Evolutionary conservation across 2,797 vertebrate species (phyloP), one percentile per base, ranked within the genome.

Genomic region (Prionace glauca): DNA sequence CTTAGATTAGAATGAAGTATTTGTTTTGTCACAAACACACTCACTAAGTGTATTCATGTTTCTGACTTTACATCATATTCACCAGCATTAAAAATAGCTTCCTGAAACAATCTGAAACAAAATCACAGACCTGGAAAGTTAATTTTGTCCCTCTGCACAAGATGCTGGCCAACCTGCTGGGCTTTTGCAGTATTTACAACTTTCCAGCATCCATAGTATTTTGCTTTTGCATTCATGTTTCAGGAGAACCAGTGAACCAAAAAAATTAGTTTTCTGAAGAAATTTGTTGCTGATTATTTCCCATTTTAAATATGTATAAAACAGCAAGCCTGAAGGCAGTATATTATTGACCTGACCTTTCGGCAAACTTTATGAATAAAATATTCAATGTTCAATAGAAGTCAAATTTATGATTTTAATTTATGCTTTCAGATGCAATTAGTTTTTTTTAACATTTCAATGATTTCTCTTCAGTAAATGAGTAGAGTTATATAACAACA

Each of bases 381-480:
- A 71, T 72, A 94, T 71, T 29, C 12, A 45, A 41, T 41, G 22
- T 67, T 29, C 41, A 26, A 94, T 32, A 72, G 41, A 50, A 94
- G 71, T 29, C 45, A 94, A 72, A 72, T 72, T 94, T 94, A 26
- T 2, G 62, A 8, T 91, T 84, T 91, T 67, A 91, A n/a, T 67
- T 91, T 91, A n/a, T 91, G 60, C 62, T 67, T 91, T n/a, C 62
- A 91, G 69, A 20, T 94, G 45, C 41, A 72, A 10, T 74, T 50
- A 90, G 16, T 45, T 72, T 50, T 74, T 71, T 94, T 74, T 74
- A 94, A 74, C 67, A 94, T 71, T 72, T 26, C 67, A 94, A 74
- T 50, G 24, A n/a, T 26, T 91, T 94, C 92, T 50, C n/a, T 91
- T 91, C 41, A 94, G 24, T 50, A 94, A 56, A 50, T 67, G 93